Conservation (phyloP, 2,797 vertebrate genomes). For the Characodon lateralis region DNA sequence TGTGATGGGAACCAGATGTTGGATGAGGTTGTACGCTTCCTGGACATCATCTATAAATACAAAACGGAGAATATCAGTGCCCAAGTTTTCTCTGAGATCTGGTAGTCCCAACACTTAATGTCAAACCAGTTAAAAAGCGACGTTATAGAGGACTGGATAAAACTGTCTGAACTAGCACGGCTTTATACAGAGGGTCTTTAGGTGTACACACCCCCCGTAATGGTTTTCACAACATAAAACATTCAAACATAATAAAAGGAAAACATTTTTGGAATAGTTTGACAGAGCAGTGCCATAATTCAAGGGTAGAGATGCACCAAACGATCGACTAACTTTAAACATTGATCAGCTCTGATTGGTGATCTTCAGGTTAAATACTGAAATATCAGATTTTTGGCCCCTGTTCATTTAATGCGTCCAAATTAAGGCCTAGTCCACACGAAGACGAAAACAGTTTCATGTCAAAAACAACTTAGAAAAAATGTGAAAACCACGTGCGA, state of each 20-base stretch:
- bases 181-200: not conserved
- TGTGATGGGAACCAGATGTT: conserved; percentile 91
- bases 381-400: not conserved
- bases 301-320: not conserved
- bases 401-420: not conserved
- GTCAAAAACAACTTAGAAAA: too few relatives aligned
- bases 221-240: not conserved
- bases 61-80: conserved; percentile 19
- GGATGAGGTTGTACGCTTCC: conserved; percentile 96
- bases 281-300: not conserved
- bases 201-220: not conserved
- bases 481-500: too few relatives aligned
- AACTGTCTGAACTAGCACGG: not conserved
- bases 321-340: too few relatives aligned
- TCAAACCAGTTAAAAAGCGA: not conserved
- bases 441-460: too few relatives aligned
- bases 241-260: not conserved
- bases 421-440: too few relatives aligned
- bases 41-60: conserved; percentile 89
- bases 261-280: not conserved
- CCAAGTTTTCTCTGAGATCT: conserved; percentile 7
- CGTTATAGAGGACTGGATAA: not conserved
- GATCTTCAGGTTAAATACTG: too few relatives aligned
- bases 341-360: not conserved
- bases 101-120: not conserved